A percentile compares a stretch with the other conserved stretches of the same genome.
phyloP scores from a whole-genome alignment of 2,113 vertebrate species.

The Vombatus ursinus region DNA sequence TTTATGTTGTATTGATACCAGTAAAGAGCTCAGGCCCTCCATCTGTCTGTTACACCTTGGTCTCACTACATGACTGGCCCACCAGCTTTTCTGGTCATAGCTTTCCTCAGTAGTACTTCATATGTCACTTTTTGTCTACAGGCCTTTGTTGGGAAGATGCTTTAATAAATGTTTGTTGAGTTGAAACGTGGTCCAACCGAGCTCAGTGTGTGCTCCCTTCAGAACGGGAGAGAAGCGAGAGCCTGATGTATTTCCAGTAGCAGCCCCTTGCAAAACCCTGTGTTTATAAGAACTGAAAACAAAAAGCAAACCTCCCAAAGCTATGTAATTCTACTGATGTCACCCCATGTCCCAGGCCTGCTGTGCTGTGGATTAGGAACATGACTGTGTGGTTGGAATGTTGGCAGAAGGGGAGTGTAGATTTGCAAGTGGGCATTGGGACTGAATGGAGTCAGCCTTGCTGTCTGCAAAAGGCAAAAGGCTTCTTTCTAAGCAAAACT shows the following conservation, averaged over 20 bases:
- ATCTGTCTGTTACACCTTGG: background rate
- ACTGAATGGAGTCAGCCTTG: slow-evolving; percentile 28
- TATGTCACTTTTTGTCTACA: background rate
- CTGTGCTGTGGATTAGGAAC: slow-evolving; percentile 24
- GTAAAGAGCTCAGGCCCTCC: background rate
- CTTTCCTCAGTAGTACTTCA: background rate
- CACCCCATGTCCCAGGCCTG: background rate
- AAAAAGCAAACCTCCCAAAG: slow-evolving; percentile 25
- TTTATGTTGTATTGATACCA: background rate
- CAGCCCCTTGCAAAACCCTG: slow-evolving; percentile 14
- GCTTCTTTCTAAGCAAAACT: slow-evolving; percentile 46
- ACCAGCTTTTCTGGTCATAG: background rate
- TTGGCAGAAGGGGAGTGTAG: slow-evolving; percentile 39
- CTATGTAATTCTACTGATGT: background rate
- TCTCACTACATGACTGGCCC: background rate
- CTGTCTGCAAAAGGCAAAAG: slow-evolving; percentile 2
- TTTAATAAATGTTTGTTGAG: background rate
- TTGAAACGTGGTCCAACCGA: background rate
- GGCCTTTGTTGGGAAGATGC: background rate
- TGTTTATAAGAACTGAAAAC: background rate
- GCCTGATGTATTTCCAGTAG: slow-evolving; percentile 4
- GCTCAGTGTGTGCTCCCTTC: background rate
- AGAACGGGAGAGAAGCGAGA: background rate
- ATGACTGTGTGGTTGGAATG: background rate
- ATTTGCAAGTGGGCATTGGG: slow-evolving; percentile 14